Evolutionary conservation across 2,113 vertebrate genomes (phyloP).

Genomic region (Ceuthmochares aereus): DNA sequence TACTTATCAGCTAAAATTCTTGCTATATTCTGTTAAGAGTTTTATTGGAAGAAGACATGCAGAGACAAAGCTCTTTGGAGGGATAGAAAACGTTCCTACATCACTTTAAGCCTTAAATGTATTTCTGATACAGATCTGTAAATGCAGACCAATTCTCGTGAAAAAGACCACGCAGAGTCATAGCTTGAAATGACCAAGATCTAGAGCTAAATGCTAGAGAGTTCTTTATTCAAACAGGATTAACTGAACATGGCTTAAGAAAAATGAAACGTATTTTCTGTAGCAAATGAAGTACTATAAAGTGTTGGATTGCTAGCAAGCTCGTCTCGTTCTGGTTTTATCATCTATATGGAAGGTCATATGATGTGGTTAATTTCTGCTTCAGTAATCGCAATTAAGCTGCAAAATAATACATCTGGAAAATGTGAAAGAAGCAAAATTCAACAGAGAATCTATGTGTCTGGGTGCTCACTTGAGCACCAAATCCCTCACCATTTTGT

Average conservation of each 20-base stretch:
- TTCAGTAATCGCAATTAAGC: neutral
- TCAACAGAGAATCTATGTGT: fast-evolving
- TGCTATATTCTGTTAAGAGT: neutral
- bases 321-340: neutral
- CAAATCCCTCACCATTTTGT: fast-evolving
- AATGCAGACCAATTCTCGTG: neutral
- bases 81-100: neutral
- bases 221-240: neutral
- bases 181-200: neutral
- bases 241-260: neutral
- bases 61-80: neutral
- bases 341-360: neutral
- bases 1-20: neutral
- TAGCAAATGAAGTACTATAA: neutral
- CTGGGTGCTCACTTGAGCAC: neutral
- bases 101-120: neutral
- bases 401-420: neutral
- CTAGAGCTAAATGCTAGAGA: neutral
- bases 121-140: neutral
- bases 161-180: neutral
- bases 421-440: neutral
- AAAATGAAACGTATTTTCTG: neutral
- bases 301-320: neutral
- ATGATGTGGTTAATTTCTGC: neutral
- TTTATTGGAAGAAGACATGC: neutral